Percentiles rank a stretch among this genome's conserved stretches.
These are phyloP conservation scores for Athene noctua DNA, from an alignment of 2,113 vertebrate species.

Conservation along the genomic window DNA sequence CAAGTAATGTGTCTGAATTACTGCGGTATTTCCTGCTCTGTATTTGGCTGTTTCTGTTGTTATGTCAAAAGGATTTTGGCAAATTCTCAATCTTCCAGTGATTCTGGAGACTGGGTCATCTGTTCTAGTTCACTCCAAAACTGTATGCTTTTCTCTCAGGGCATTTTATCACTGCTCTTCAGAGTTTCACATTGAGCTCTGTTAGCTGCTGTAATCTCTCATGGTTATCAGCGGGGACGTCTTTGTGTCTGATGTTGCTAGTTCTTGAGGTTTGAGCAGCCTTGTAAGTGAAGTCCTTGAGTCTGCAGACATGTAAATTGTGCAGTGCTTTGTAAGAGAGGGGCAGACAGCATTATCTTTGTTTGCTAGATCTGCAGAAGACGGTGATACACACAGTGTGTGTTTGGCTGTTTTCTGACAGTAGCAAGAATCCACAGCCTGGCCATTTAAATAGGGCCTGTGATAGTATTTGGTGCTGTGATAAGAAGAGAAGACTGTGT, in stretches of 20 bases:
- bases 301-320: background rate
- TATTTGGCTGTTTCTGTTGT: background rate
- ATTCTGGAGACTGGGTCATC: background rate
- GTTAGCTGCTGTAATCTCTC: background rate
- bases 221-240: background rate
- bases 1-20: background rate
- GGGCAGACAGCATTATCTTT: conserved; percentile 5
- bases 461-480: background rate
- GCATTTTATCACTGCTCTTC: background rate
- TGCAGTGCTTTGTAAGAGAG: background rate
- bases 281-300: conserved; percentile 27
- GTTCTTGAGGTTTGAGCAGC: background rate
- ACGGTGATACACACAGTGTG: background rate
- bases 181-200: background rate
- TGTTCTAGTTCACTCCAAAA: background rate
- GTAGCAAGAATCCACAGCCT: background rate
- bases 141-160: background rate
- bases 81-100: background rate
- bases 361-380: background rate
- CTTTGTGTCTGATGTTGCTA: background rate
- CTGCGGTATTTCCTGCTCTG: fast-evolving
- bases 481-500: background rate
- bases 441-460: background rate
- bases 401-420: background rate
- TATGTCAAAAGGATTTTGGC: background rate